These are phyloP conservation scores for Trogon melanurus DNA, from an alignment of 2,113 vertebrate species.

Conservation along the genomic window DNA sequence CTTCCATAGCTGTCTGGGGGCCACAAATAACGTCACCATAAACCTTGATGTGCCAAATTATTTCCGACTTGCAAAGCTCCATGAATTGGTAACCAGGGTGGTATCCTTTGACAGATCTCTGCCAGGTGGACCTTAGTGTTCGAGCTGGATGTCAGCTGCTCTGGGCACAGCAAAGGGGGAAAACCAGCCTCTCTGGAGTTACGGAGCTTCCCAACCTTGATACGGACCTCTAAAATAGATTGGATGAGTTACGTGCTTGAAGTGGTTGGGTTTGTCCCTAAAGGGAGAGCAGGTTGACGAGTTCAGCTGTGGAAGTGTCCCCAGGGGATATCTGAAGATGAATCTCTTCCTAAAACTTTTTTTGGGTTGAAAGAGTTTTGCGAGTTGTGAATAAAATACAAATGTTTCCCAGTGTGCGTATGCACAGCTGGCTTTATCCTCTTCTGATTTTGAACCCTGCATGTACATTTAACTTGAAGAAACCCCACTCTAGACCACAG, in stretches of 20 bases:
- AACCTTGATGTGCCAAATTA: neutral
- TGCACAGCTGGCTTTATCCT: neutral
- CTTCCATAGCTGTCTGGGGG: neutral
- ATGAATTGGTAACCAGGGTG: neutral
- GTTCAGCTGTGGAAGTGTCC: neutral
- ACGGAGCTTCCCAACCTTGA: neutral
- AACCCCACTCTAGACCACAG: neutral
- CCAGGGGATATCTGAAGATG: neutral
- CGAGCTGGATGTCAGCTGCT: neutral
- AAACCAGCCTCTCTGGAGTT: neutral
- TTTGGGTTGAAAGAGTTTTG: neutral
- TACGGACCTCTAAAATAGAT: neutral
- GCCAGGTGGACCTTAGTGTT: neutral
- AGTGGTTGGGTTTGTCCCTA: neutral
- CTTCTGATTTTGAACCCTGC: neutral
- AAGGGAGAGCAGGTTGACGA: neutral
- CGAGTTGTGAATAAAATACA: neutral
- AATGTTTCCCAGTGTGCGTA: neutral
- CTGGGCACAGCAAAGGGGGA: neutral
- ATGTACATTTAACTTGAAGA: neutral
- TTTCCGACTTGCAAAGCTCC: neutral
- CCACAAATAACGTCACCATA: neutral
- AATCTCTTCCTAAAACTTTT: constrained; percentile 21
- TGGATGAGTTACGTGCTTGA: neutral
- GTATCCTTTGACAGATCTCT: neutral